Conservation (phyloP, 2,888 invertebrate species). For the Nomada lathburiana region DNA sequence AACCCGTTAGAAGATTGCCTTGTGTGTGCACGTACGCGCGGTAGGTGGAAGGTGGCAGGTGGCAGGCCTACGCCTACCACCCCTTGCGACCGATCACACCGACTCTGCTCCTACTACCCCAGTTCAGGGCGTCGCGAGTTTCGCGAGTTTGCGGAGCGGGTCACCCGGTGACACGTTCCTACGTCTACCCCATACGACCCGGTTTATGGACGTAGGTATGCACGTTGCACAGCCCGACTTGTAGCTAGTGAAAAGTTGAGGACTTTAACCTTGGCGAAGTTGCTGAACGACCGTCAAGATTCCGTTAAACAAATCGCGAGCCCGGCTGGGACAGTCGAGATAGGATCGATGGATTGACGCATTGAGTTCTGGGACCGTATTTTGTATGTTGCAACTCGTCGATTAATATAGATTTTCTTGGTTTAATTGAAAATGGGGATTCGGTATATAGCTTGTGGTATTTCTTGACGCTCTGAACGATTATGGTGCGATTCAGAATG, state of each 20-base stretch:
- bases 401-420: too few species aligned
- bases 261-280: constrained; percentile 57
- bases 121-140: constrained; percentile 76
- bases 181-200: constrained; percentile 41
- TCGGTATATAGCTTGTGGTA: too few species aligned
- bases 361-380: too few species aligned
- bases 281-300: constrained; percentile 1
- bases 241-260: constrained; percentile 53
- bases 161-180: constrained; percentile 79
- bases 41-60: constrained; percentile 36
- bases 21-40: background rate
- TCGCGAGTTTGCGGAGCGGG: constrained; percentile 78
- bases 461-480: too few species aligned
- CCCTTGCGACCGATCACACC: constrained; percentile 53
- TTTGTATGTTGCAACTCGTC: too few species aligned
- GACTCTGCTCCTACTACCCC: constrained; percentile 79
- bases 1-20: constrained; percentile 25
- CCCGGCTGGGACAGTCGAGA: too few species aligned
- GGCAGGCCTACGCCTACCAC: constrained; percentile 69
- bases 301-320: background rate
- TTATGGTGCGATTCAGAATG: too few species aligned
- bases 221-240: constrained; percentile 25
- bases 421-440: too few species aligned
- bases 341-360: too few species aligned
- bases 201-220: constrained; percentile 41